Conservation (phyloP, 2,888 invertebrate species). For the Seira sanloemensis region DNA sequence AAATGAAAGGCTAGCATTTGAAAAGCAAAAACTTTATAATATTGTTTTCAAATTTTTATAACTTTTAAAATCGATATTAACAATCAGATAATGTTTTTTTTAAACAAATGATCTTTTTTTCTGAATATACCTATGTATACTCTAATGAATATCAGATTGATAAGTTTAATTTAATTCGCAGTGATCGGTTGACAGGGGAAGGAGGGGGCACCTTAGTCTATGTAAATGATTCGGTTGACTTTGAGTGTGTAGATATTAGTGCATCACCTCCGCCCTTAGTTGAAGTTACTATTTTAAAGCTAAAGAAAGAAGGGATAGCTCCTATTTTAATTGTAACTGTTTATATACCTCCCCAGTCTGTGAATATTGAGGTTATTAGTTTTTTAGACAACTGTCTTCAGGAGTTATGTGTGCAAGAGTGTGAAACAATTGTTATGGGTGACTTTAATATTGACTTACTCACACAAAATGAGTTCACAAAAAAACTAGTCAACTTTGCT, state of each 20-base stretch:
- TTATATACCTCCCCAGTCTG: neutral
- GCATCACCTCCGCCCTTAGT: too few species aligned
- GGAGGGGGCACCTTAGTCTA: neutral
- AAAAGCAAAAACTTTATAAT: too few species aligned
- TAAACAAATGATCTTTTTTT: too few species aligned
- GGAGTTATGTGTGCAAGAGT: neutral
- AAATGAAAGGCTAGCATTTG: too few species aligned
- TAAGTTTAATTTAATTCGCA: too few species aligned
- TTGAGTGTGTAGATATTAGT: neutral
- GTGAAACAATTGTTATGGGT: neutral
- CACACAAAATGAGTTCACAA: neutral
- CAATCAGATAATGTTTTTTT: too few species aligned
- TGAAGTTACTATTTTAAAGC: neutral
- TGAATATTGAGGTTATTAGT: neutral
- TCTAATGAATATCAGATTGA: too few species aligned
- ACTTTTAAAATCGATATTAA: too few species aligned
- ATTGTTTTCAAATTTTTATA: too few species aligned
- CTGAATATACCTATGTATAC: too few species aligned
- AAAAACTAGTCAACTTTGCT: neutral
- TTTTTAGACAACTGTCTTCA: neutral
- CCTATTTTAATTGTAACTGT: neutral
- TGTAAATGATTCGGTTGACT: neutral
- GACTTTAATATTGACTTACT: constrained; percentile 42
- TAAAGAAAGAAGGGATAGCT: neutral
- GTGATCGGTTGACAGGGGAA: neutral